A percentile compares a stretch with the other conserved stretches of the same genome.
Conservation (phyloP, 2,888 invertebrate genomes). For the Napeogenes sylphis region DNA sequence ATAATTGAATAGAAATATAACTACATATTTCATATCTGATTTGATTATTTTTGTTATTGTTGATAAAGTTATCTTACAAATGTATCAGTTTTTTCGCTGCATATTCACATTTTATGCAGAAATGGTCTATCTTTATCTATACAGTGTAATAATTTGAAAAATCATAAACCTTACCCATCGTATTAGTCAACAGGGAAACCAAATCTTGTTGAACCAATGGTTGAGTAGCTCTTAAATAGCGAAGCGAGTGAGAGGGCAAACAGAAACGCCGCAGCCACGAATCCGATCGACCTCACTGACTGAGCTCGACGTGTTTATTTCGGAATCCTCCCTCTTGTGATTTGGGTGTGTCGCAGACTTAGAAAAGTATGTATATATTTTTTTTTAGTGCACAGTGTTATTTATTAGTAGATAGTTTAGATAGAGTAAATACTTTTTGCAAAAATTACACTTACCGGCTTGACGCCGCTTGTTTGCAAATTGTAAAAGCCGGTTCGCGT, state of each 20-base stretch:
- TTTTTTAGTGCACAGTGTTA: constrained; percentile 1
- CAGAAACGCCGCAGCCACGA: constrained; percentile 56
- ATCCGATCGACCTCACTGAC: constrained; percentile 53
- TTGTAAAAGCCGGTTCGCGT: constrained; percentile 53
- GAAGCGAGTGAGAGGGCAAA: constrained; percentile 61
- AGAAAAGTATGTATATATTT: constrained; percentile 56
- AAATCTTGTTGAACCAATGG: constrained; percentile 40
- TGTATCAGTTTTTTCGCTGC: background rate
- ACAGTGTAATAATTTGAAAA: too few species aligned
- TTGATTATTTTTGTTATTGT: background rate
- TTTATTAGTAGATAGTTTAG: constrained; percentile 4
- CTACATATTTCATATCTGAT: background rate
- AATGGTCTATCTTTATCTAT: too few species aligned
- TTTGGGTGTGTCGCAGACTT: constrained; percentile 57
- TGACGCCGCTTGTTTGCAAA: constrained; percentile 42
- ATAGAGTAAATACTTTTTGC: constrained; percentile 4
- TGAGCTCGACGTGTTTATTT: constrained; percentile 60
- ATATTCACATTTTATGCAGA: too few species aligned
- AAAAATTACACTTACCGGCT: constrained; percentile 11
- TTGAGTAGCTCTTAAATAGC: constrained; percentile 42
- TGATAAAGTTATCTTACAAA: background rate
- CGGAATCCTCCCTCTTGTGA: constrained; percentile 55
- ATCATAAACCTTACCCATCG: too few species aligned
- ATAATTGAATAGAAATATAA: background rate
- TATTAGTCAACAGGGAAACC: background rate